Base-by-base conservation (phyloP, 2,888 invertebrate species). In the Mongoloraphidia duomilia region DNA sequence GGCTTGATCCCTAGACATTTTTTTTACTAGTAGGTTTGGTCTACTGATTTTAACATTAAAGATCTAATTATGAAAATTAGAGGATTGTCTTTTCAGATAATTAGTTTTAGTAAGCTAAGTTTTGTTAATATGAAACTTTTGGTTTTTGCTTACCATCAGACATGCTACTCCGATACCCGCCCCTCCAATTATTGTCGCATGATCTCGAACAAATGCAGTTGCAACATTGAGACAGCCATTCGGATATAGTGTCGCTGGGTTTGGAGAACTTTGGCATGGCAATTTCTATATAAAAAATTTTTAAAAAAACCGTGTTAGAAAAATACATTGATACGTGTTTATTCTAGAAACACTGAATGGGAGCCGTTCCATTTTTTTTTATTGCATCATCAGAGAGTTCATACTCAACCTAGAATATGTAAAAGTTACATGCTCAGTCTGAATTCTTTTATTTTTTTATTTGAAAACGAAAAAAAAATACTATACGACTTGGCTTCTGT, bases 81-180 rank as follows among this genome's bases (percentile, higher is more conserved):
- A 34, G 14, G 8, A 34, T 13, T 14, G 9, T 13, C 41, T 9
- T 12, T 41, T 9, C 12, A n/a, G 10, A n/a, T 9, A 41, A n/a
- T 10, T 8, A 11, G 9, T 33, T 26, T 9, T 9, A 13, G 35
- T 12, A 14, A 8, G 34, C 13, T 34, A 34, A 10, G 8, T 8
- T 45, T 9, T 17, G 17, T 38, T 46, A 39, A 39, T 47, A 33
- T 1, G 13, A n/a, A 14, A n/a, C 11, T 3, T 40, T 26, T n/a
- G 41, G 14, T 36, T 38, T 44, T 43, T 48, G 57, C 64, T 72
- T 69, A 89, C 91, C 88, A 91, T 85, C 36, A 91, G 69, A 54
- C 83, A 73, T n/a, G 92, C 87, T 35, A 91, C 84, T 26, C 82
- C 78, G 50, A 92, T 79, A 8, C 89, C 91, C 17, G 84, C 80